phyloP scores from a whole-genome alignment of 2,113 vertebrate genomes.

The Ceyx melanurus region DNA sequence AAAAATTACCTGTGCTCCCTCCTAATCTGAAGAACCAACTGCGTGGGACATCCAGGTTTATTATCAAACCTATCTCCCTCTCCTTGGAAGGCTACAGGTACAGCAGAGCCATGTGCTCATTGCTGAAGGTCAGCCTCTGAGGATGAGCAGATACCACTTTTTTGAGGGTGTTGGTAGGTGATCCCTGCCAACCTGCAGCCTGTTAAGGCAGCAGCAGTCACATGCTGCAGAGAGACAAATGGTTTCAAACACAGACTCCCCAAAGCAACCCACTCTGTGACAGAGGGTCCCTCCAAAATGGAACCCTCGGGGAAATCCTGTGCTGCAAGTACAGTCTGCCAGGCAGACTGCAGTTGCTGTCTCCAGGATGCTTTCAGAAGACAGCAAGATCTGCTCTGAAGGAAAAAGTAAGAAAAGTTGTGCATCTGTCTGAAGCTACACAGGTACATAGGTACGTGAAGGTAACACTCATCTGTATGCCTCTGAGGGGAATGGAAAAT shows the following conservation, averaged over 20 bases:
- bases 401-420: neutral
- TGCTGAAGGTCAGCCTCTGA: neutral
- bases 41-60: neutral
- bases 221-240: neutral
- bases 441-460: neutral
- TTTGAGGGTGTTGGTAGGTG: neutral
- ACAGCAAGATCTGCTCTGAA: neutral
- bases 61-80: neutral
- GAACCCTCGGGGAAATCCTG: accelerated
- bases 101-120: neutral
- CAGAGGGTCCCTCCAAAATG: neutral
- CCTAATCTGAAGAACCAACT: neutral
- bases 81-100: neutral
- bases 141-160: neutral
- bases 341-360: neutral
- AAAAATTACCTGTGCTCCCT: neutral
- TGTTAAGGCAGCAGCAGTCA: neutral
- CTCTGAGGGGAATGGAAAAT: neutral
- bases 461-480: neutral
- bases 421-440: neutral
- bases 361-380: neutral
- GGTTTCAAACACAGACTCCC: neutral
- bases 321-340: neutral
- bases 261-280: neutral
- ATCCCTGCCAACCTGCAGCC: neutral